phyloP scores from a whole-genome alignment of 2,113 vertebrate species.

The Eurypyga helias region DNA sequence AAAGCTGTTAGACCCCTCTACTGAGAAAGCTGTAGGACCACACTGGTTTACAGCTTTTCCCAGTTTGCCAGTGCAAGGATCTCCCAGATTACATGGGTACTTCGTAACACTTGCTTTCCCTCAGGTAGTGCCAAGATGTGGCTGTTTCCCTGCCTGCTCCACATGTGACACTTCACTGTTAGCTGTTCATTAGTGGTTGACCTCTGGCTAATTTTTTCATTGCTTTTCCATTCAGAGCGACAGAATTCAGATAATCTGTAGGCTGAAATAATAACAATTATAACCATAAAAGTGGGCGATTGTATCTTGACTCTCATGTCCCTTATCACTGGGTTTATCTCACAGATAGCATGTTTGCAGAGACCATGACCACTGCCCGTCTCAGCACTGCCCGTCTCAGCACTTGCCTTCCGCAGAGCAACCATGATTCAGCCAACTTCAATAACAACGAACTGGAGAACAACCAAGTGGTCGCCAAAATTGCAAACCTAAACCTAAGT shows the following conservation, averaged over 20 bases:
- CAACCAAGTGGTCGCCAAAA: slow-evolving; percentile 95
- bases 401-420: slow-evolving; percentile 93
- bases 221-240: not conserved
- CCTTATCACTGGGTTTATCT: slow-evolving; percentile 1
- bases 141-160: not conserved
- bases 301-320: not conserved
- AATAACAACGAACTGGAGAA: slow-evolving; percentile 97
- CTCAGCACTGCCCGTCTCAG: slow-evolving; percentile 90
- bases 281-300: not conserved
- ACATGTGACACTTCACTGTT: not conserved
- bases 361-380: slow-evolving; percentile 90
- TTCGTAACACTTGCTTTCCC: not conserved
- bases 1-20: not conserved
- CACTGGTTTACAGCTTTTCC: not conserved
- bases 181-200: not conserved
- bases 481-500: slow-evolving; percentile 89
- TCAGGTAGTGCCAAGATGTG: not conserved
- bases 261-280: not conserved
- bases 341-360: slow-evolving; percentile 93
- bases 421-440: slow-evolving; percentile 97
- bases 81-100: not conserved
- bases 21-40: not conserved
- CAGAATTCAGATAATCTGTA: not conserved
- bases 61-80: not conserved
- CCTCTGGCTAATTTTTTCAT: not conserved